Evolutionary conservation across 2,113 vertebrate genomes (phyloP).

Genomic region (Mystacornis crossleyi): DNA sequence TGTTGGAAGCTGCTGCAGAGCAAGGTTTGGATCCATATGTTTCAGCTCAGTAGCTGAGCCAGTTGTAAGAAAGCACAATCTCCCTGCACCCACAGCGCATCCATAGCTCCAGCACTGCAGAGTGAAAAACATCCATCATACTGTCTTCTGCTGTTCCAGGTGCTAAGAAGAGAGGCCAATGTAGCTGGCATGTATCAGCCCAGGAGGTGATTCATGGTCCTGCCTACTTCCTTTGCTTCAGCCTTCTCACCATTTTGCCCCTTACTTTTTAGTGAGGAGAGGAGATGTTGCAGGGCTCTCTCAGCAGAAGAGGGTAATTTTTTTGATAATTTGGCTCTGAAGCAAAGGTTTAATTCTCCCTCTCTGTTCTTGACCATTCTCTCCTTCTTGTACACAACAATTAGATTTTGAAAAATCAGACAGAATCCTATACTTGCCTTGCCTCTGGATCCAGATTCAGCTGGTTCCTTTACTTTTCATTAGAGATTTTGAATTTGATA

Average conservation of each 20-base stretch:
- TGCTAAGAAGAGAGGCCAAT: conserved; percentile 7
- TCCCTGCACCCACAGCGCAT: background rate
- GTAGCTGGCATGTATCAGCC: background rate
- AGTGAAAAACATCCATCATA: conserved; percentile 21
- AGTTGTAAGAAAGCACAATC: background rate
- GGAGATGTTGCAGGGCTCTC: background rate
- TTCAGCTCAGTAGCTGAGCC: background rate
- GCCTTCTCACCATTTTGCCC: background rate
- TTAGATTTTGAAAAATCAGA: background rate
- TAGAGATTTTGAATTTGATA: background rate
- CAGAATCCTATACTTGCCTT: rapidly evolving
- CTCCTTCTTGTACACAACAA: background rate
- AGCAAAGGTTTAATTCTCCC: background rate
- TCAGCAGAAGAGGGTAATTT: background rate
- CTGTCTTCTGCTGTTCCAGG: conserved; percentile 36
- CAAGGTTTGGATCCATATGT: background rate
- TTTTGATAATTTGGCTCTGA: background rate
- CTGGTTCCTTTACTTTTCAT: background rate
- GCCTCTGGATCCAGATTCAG: background rate
- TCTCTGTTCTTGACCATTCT: background rate
- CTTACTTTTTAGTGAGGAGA: background rate
- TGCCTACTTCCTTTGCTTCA: background rate
- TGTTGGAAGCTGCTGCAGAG: conserved; percentile 2
- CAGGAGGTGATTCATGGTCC: background rate
- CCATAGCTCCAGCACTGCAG: background rate